A percentile compares a stretch with the other conserved stretches of the same genome.
Evolutionary conservation across 1,140 invertebrate genomes (phyloP).

Genomic region (Zaprionus lachaisei): DNA sequence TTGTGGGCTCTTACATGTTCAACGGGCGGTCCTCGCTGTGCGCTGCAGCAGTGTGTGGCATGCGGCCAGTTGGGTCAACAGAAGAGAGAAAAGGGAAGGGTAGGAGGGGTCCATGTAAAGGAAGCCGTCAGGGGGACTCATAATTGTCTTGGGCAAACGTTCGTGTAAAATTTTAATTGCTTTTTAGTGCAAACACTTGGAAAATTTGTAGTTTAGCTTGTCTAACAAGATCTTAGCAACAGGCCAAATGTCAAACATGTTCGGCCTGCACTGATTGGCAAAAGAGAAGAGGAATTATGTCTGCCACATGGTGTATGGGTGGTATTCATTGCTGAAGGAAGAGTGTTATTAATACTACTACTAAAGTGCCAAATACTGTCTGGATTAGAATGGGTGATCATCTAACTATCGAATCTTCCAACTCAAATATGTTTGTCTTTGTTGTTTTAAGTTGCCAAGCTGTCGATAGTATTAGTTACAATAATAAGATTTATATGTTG

Average conservation of each 20-base stretch:
- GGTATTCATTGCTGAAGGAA: not conserved
- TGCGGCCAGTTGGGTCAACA: constrained; percentile 50
- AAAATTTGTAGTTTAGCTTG: constrained; percentile 70
- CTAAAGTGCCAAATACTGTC: too few relatives aligned
- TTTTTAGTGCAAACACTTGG: constrained; percentile 80
- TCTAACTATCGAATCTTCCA: too few relatives aligned
- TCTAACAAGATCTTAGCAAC: constrained; percentile 41
- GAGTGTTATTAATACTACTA: not conserved
- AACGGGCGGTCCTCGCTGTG: constrained; percentile 51
- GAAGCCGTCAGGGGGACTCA: constrained; percentile 48
- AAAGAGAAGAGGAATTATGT: not conserved
- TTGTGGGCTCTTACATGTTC: constrained; percentile 77
- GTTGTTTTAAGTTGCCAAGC: too few relatives aligned
- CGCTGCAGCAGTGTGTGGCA: constrained; percentile 51
- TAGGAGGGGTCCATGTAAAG: not conserved
- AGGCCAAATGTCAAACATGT: constrained; percentile 47
- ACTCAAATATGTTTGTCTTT: too few relatives aligned
- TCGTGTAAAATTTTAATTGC: constrained; percentile 82
- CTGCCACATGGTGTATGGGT: not conserved
- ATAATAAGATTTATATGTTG: too few relatives aligned
- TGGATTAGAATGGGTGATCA: too few relatives aligned
- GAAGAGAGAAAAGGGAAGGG: not conserved
- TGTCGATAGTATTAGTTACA: too few relatives aligned
- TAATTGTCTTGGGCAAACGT: constrained; percentile 78
- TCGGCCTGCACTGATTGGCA: constrained; percentile 34